These are phyloP conservation scores for Macrophya annulata DNA, from an alignment of 2,888 invertebrate species.

Conservation along the genomic window DNA sequence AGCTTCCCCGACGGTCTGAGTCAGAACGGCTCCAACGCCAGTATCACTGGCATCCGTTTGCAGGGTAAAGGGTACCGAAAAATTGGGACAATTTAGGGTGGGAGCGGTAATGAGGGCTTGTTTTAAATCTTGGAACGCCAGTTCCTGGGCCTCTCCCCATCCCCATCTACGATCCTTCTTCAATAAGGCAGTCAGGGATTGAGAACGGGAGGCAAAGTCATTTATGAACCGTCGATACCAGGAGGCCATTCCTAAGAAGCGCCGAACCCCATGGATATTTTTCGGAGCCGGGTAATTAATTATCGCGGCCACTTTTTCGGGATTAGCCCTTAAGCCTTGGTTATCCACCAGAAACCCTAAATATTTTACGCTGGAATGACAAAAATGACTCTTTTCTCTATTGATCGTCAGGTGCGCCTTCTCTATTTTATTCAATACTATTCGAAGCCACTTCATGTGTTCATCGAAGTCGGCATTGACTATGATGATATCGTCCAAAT, in stretches of 20 bases:
- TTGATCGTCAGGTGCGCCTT: constrained; percentile 67
- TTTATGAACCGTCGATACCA: constrained; percentile 64
- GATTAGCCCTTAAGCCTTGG: constrained; percentile 65
- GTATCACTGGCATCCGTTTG: constrained; percentile 63
- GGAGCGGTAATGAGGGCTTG: constrained; percentile 49
- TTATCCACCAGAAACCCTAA: constrained; percentile 72
- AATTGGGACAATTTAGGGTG: constrained; percentile 61
- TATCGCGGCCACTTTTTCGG: constrained; percentile 61
- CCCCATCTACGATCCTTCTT: constrained; percentile 39
- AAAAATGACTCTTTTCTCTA: constrained; percentile 67
- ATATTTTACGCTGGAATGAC: constrained; percentile 65
- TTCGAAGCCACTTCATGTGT: constrained; percentile 60
- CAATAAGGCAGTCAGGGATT: constrained; percentile 59
- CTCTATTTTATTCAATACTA: constrained; percentile 60
- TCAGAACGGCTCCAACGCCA: constrained; percentile 58
- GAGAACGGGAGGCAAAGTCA: constrained; percentile 47
- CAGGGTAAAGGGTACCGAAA: constrained; percentile 57
- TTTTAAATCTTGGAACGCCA: not conserved
- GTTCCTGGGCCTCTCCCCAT: not conserved
- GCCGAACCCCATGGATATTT: constrained; percentile 55
- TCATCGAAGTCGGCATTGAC: constrained; percentile 69
- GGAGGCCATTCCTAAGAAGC: constrained; percentile 63
- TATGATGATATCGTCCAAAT: constrained; percentile 65
- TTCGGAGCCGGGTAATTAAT: constrained; percentile 60
- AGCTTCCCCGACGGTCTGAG: constrained; percentile 48